Percentiles rank a stretch among this genome's conserved stretches.
Evolutionary conservation across 2,797 vertebrate genomes (phyloP).

Genomic region (Anguilla pacifica): DNA sequence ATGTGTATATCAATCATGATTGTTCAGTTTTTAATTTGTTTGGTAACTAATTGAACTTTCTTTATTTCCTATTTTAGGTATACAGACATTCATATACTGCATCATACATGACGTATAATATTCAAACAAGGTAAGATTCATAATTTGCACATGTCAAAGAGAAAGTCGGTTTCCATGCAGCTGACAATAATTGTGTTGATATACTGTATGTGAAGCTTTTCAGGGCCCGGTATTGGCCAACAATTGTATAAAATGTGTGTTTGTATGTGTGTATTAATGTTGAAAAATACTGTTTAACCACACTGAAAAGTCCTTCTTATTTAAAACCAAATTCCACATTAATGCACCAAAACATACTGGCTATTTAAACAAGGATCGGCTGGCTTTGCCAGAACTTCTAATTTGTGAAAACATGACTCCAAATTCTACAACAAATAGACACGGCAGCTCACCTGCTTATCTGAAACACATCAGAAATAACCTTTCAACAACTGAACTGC

Average conservation of each 20-base stretch:
- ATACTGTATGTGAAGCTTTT: neutral
- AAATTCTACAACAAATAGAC: too few relatives aligned
- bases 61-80: slow-evolving; percentile 49
- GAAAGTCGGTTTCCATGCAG: neutral
- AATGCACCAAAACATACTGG: neutral
- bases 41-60: neutral
- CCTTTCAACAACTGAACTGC: too few relatives aligned
- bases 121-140: slow-evolving; percentile 62
- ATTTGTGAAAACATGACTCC: too few relatives aligned
- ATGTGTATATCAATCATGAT: neutral
- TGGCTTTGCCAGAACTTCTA: neutral
- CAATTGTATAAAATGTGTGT: neutral
- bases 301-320: too few relatives aligned
- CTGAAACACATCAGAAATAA: too few relatives aligned
- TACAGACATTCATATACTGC: slow-evolving; percentile 69
- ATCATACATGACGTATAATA: slow-evolving; percentile 70
- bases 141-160: neutral
- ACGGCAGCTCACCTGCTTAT: too few relatives aligned
- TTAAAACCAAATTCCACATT: too few relatives aligned
- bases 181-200: neutral
- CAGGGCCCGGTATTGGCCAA: neutral
- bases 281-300: too few relatives aligned
- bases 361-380: neutral
- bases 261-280: neutral
- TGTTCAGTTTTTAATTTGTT: neutral